Evolutionary conservation across 2,888 invertebrate species (phyloP).

Genomic region (Lucinisca nassula): DNA sequence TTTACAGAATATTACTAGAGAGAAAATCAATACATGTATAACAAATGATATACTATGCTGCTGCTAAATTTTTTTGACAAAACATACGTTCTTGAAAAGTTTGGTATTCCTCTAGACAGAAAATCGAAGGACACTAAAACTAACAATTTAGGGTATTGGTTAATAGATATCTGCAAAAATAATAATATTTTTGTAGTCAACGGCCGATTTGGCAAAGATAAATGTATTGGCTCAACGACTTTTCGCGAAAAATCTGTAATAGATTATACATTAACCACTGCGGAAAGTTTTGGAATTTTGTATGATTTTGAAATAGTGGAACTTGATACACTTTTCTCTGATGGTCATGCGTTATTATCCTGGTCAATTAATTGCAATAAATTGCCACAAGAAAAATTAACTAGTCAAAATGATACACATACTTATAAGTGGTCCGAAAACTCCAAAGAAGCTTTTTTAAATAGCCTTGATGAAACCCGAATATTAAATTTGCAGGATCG

Average conservation of each 20-base stretch:
- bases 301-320: not conserved
- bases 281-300: not conserved
- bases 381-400: not conserved
- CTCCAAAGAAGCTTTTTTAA: too few relatives aligned
- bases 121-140: not conserved
- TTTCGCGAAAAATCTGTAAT: not conserved
- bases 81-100: not conserved
- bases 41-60: too few relatives aligned
- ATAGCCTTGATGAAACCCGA: too few relatives aligned
- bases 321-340: not conserved
- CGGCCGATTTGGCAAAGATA: not conserved
- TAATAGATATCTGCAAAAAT: conserved; percentile 1
- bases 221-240: not conserved
- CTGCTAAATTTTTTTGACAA: not conserved
- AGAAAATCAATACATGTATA: too few relatives aligned
- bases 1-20: too few relatives aligned
- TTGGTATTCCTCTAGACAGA: not conserved
- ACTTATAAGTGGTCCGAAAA: too few relatives aligned
- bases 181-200: not conserved
- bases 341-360: not conserved
- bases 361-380: not conserved
- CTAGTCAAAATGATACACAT: too few relatives aligned
- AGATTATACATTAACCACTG: not conserved
- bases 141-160: not conserved
- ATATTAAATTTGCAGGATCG: too few relatives aligned